Base-by-base conservation (phyloP, 2,797 vertebrate genomes). In the Anniella stebbinsi region DNA sequence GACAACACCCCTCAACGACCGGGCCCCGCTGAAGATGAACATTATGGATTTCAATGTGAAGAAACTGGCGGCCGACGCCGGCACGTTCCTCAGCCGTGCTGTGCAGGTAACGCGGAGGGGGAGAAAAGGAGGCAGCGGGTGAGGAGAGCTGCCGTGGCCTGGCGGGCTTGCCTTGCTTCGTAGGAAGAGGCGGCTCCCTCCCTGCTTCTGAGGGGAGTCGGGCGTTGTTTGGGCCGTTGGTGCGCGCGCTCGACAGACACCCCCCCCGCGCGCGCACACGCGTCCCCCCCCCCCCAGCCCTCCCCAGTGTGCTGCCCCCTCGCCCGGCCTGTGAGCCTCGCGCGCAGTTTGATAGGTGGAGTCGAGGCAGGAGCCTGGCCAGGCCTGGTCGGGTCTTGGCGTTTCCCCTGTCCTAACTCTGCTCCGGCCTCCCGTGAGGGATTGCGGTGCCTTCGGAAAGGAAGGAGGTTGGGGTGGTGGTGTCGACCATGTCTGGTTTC, bases 41-140 rank as follows among this genome's bases (percentile, higher is more conserved):
- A 97, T 97, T 87, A 99, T 99, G 99, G 98, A 99, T 93, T 96
- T 99, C 95, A 98, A 98, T 67, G 98, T 99, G 38, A 99, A 99
- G 96, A 98, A 98, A 88, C 83, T 99, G 90, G 98, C 98, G 28
- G 98, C 98, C 36, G 98, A 98, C 91, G 98, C 98, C 1, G 98
- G 98, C 73, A 98, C 98, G 91, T 98, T 98, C 94, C 97, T 99
- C 90, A 99, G 98, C 95, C 98, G 98, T 0, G 95, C 95, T 3
- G 95, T 96, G 54, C 95, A 96, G 95, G 95, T 96, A 94, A 30
- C 4, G 15, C 3, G 36, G 33, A 21, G 17, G 21, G 15, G n/a
- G 15, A 80, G 23, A 6, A 45, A 36, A 3, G 63, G 23, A 67
- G 78, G 33, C 0, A 81, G 25, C 33, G n/a, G 21, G 11, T 1